A percentile compares a stretch with the other conserved stretches of the same genome.
These are phyloP conservation scores for Leptopilina boulardi DNA, from an alignment of 1,140 invertebrate species.

Conservation along the genomic window DNA sequence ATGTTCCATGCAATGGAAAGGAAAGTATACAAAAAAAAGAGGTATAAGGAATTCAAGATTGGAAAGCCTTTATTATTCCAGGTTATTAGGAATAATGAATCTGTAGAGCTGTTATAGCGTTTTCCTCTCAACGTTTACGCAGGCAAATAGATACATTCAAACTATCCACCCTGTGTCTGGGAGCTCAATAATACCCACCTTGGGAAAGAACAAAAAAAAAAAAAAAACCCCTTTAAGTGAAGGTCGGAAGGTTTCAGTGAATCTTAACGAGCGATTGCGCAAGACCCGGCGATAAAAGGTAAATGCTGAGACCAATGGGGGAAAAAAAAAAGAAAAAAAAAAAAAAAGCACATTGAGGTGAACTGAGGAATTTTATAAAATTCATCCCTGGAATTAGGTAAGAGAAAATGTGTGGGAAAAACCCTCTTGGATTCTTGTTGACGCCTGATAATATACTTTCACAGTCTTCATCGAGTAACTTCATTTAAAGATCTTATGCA, in stretches of 20 bases:
- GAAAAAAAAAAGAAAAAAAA: too few species aligned
- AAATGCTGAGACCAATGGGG: background rate
- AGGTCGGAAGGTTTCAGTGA: conserved; percentile 7
- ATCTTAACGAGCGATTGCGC: conserved; percentile 32
- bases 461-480: background rate
- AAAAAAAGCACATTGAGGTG: background rate
- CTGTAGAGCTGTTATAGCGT: background rate
- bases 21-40: background rate
- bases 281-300: background rate
- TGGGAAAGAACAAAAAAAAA: too few species aligned
- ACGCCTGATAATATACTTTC: conserved; percentile 7
- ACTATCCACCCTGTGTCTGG: background rate
- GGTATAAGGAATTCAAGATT: conserved; percentile 19
- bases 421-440: conserved; percentile 1
- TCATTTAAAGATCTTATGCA: background rate
- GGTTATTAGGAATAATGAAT: conserved; percentile 23
- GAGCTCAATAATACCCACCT: background rate
- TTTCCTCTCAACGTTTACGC: background rate
- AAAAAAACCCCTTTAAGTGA: conserved; percentile 1
- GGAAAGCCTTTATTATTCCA: conserved; percentile 39
- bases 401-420: background rate
- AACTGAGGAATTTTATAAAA: conserved; percentile 4
- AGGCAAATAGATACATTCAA: conserved; percentile 1
- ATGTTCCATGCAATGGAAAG: conserved; percentile 18
- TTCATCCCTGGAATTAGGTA: conserved; percentile 16